phyloP scores from a whole-genome alignment of 2,797 vertebrate species.

The Neopelma chrysocephalum region DNA sequence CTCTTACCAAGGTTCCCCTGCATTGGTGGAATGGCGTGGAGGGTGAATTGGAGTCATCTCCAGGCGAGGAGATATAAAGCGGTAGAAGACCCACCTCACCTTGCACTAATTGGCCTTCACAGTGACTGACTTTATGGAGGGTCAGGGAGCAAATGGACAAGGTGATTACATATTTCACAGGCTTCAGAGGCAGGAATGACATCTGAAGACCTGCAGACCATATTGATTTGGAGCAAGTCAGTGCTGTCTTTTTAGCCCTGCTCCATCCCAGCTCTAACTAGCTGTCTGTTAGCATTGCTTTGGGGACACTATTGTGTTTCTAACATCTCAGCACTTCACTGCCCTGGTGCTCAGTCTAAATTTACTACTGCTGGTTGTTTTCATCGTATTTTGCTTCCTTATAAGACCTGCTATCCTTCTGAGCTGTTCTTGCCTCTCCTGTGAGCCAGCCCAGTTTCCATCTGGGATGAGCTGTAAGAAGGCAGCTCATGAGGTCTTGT shows the following conservation, averaged over 20 bases:
- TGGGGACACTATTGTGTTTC: not conserved
- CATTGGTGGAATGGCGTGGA: not conserved
- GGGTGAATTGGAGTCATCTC: not conserved
- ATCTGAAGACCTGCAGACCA: not conserved
- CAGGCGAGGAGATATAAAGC: not conserved
- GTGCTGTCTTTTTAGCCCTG: not conserved
- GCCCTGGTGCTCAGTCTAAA: not conserved
- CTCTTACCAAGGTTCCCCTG: not conserved
- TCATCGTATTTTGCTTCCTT: not conserved
- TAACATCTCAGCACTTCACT: not conserved
- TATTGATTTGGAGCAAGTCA: not conserved
- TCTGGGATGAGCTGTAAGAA: not conserved
- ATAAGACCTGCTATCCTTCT: not conserved
- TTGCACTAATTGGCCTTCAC: not conserved
- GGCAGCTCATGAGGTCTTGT: rapidly evolving
- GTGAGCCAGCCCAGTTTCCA: not conserved
- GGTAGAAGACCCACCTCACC: not conserved
- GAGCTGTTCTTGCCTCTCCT: not conserved
- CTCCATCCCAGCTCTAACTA: not conserved
- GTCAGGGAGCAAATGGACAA: not conserved
- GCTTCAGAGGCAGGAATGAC: not conserved
- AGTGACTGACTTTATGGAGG: not conserved
- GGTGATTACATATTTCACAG: not conserved
- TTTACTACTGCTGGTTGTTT: not conserved
- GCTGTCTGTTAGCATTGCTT: not conserved